These are phyloP conservation scores for Pogona vitticeps DNA, from an alignment of 2,113 vertebrate species.

Conservation along the genomic window DNA sequence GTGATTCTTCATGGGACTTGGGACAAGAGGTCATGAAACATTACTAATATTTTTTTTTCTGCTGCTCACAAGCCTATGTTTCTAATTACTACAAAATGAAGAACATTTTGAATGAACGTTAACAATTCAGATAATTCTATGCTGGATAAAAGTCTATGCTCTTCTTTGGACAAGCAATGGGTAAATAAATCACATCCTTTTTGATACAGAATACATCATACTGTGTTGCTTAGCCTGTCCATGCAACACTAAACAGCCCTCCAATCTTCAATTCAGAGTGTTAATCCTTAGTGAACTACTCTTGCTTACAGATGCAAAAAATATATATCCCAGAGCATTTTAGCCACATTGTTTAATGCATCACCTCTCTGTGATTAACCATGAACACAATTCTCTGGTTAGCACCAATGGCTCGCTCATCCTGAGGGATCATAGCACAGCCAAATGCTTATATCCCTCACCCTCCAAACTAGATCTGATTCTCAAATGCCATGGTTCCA, in stretches of 20 bases:
- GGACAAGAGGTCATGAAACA: not conserved
- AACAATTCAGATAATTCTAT: not conserved
- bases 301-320: not conserved
- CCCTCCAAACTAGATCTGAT: not conserved
- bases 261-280: not conserved
- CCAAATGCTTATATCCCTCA: not conserved
- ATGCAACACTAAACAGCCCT: not conserved
- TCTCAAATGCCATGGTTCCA: not conserved
- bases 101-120: not conserved
- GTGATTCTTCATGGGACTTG: not conserved
- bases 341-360: not conserved
- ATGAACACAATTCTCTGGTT: not conserved
- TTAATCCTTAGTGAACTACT: not conserved
- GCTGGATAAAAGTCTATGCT: not conserved
- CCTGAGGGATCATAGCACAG: not conserved
- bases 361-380: not conserved
- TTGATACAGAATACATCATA: no score
- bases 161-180: not conserved
- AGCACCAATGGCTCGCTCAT: not conserved
- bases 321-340: not conserved
- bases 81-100: not conserved
- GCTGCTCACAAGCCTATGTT: no score
- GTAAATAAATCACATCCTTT: not conserved
- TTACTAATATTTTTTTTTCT: not conserved
- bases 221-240: not conserved